A percentile compares a stretch with the other conserved stretches of the same genome.
Evolutionary conservation across 2,888 invertebrate genomes (phyloP).

Genomic region (Oscheius sp.): DNA sequence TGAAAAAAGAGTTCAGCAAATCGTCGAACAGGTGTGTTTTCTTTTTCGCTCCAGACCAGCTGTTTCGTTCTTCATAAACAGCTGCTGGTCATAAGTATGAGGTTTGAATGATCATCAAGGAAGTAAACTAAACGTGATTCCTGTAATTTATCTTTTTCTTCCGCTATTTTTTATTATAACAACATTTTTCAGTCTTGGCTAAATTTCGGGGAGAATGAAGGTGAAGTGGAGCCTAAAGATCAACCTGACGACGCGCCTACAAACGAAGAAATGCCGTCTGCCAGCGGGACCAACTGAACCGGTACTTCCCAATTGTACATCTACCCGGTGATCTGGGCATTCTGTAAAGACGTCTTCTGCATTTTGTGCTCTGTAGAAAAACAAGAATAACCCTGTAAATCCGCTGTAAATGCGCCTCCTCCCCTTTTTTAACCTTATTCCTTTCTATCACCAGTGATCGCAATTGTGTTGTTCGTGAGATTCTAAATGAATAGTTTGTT

Average conservation of each 20-base stretch:
- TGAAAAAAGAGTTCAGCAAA: conserved; percentile 98
- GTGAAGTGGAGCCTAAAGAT: conserved; percentile 61
- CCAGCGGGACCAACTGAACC: conserved; percentile 38
- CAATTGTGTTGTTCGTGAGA: conserved; percentile 7
- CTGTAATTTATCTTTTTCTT: not conserved
- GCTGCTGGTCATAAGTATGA: not conserved
- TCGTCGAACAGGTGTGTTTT: conserved; percentile 86
- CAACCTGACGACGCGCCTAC: conserved; percentile 38
- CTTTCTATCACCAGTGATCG: conserved; percentile 13
- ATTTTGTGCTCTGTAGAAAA: conserved; percentile 24
- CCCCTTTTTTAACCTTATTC: not conserved
- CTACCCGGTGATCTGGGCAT: conserved; percentile 33
- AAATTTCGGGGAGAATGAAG: conserved; percentile 69
- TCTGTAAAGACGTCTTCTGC: conserved; percentile 23
- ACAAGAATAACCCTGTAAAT: too few relatives aligned
- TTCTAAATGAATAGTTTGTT: conserved; percentile 24
- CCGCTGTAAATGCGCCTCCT: conserved; percentile 20
- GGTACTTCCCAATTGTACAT: conserved; percentile 7
- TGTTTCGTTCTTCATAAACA: not conserved
- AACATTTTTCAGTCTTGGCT: conserved; percentile 80
- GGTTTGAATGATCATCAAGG: not conserved
- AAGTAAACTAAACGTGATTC: not conserved
- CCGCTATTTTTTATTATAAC: not conserved
- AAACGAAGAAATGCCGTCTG: conserved; percentile 40
- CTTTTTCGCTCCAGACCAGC: not conserved